phyloP scores from a whole-genome alignment of 2,113 vertebrate species.

The Protomyctophum bolini region DNA sequence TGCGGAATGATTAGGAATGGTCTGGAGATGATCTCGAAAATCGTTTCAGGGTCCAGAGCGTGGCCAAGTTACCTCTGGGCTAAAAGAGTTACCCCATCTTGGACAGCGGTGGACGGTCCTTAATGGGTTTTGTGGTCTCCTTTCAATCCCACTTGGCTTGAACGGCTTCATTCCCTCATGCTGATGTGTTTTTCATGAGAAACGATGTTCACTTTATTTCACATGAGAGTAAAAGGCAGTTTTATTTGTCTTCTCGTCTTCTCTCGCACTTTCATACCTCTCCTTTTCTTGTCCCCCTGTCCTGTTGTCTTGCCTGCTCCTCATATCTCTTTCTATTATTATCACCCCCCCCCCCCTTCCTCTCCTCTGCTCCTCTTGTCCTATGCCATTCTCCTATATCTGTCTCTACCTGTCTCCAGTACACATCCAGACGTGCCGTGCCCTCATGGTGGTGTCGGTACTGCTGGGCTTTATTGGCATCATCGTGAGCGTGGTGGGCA shows the following conservation, averaged over 20 bases:
- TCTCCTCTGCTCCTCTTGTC: conserved; percentile 1
- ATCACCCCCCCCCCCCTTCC: not conserved
- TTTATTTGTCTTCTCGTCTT: not conserved
- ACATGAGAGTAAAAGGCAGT: conserved; percentile 14
- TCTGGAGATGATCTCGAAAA: conserved; percentile 40
- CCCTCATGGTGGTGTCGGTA: conserved; percentile 94
- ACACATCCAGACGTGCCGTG: conserved; percentile 93
- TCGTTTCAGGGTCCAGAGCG: conserved; percentile 34
- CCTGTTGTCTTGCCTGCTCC: not conserved
- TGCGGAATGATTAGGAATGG: conserved; percentile 30
- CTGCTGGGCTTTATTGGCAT: conserved; percentile 93
- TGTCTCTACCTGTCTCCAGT: conserved; percentile 71
- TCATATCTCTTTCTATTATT: not conserved
- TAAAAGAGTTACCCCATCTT: conserved; percentile 2
- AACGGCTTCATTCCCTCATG: conserved; percentile 24
- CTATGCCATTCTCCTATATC: not conserved
- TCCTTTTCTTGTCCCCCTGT: not conserved
- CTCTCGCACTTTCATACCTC: conserved; percentile 4
- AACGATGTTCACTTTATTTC: conserved; percentile 30
- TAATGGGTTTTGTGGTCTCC: conserved; percentile 40
- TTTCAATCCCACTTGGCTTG: conserved; percentile 22
- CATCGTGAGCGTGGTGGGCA: conserved; percentile 93
- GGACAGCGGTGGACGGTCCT: conserved; percentile 32
- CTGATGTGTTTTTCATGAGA: conserved; percentile 20
- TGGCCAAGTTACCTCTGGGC: conserved; percentile 24